These are phyloP conservation scores for Arrhopalites spinosus DNA, from an alignment of 2,888 invertebrate species.

Conservation along the genomic window DNA sequence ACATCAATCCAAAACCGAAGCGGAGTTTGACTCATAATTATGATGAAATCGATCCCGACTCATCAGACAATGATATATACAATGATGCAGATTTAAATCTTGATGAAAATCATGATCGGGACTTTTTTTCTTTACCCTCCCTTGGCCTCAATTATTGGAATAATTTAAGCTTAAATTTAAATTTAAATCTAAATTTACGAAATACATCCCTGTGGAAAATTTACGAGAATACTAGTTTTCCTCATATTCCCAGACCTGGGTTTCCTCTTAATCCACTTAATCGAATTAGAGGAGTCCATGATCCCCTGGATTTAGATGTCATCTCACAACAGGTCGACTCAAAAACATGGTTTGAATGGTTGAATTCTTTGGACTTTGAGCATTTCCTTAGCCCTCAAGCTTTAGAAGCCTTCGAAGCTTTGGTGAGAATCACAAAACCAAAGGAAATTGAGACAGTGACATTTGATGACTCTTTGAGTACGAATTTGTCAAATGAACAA, in stretches of 20 bases:
- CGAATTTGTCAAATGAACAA: conserved; percentile 12
- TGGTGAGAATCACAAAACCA: conserved; percentile 21
- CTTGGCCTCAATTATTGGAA: conserved; percentile 51
- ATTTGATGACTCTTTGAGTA: conserved; percentile 35
- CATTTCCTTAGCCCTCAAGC: conserved; percentile 32
- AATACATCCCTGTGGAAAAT: conserved; percentile 52
- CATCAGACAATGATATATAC: conserved; percentile 25
- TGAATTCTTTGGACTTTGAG: conserved; percentile 20
- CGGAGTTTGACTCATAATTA: conserved; percentile 5
- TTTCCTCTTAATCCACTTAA: conserved; percentile 4
- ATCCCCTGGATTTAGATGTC: conserved; percentile 5
- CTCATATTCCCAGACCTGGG: conserved; percentile 33
- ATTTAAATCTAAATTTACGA: conserved; percentile 49
- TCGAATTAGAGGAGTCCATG: background rate
- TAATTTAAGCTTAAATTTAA: conserved; percentile 51
- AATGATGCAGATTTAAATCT: conserved; percentile 41
- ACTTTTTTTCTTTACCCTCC: conserved; percentile 48
- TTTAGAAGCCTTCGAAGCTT: conserved; percentile 7
- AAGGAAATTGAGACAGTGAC: conserved; percentile 25
- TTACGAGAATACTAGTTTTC: conserved; percentile 45
- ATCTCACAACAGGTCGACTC: conserved; percentile 29
- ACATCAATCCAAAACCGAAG: conserved; percentile 26
- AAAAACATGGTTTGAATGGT: conserved; percentile 36
- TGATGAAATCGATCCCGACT: conserved; percentile 26
- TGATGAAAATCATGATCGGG: conserved; percentile 38